phyloP scores from a whole-genome alignment of 2,888 invertebrate genomes.

The Standfussiana lucernea region DNA sequence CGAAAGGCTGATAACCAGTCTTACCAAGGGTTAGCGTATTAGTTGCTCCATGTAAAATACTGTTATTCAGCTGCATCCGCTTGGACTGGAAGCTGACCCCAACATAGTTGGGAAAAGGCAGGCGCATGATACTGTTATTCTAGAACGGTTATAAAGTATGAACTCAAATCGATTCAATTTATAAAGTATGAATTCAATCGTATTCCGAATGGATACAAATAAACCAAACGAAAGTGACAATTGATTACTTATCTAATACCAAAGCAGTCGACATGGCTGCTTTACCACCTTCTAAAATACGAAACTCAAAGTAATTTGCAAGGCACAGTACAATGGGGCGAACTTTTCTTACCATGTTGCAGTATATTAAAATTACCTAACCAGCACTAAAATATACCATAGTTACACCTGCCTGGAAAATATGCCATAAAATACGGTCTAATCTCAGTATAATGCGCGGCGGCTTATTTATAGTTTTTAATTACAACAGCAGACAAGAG shows the following conservation, averaged over 20 bases:
- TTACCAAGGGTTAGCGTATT: too few species aligned
- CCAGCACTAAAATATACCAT: constrained; percentile 12
- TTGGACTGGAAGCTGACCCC: too few species aligned
- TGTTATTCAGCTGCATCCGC: too few species aligned
- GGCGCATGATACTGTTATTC: too few species aligned
- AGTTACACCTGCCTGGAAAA: background rate
- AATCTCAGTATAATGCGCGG: constrained; percentile 46
- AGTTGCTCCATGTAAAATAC: too few species aligned
- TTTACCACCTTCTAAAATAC: background rate
- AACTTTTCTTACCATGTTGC: constrained; percentile 3
- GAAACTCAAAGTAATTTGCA: background rate
- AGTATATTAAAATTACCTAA: constrained; percentile 21
- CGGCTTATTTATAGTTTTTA: constrained; percentile 60
- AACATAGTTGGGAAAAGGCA: too few species aligned
- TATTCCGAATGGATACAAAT: background rate
- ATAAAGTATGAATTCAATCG: background rate
- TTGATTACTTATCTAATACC: background rate
- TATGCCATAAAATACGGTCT: constrained; percentile 39
- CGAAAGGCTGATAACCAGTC: too few species aligned
- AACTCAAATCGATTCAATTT: background rate
- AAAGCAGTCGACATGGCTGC: too few species aligned
- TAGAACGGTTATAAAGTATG: background rate
- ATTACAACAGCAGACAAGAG: constrained; percentile 52
- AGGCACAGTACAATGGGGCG: background rate
- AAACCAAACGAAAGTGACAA: background rate